Base-by-base conservation (phyloP, 35 echinoderm and acorn worm species). In the Stichopus chloronotus region DNA sequence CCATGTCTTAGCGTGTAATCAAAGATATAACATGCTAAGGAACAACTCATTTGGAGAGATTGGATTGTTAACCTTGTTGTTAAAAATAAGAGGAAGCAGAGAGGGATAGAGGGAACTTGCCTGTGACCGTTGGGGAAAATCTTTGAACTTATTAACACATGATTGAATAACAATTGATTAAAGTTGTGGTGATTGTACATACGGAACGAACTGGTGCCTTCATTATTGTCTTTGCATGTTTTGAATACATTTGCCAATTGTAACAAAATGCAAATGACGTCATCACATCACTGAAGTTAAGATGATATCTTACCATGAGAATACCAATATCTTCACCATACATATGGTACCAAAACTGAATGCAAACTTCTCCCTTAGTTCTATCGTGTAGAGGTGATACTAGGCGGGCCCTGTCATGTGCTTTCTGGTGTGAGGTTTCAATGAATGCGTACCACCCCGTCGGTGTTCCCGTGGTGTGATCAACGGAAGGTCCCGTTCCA, bases 371-470 rank as follows among this genome's bases (percentile, higher is more conserved):
- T 17, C 24, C 19, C 11, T 57, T 91, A 22, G 61, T 57, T 52
- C 84, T 24, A 0, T 25, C 57, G 20, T 86, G 88, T 86, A 88
- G 57, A 20, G 90, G 52, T 19, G 93, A 94, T 14, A 90, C 90
- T 8, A 95, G 63, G 21, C 94, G 5, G 1, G 94, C 94, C 65
- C 90, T 52, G 8, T 74, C 72, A 0, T 90, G 90, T 20, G 76
- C 24, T 4, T 19, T 17, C 17, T 81, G 56, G 24, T 63, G n/a
- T 53, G 94, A 92, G 55, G 90, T 80, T 23, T 95, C 94, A 6
- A 95, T 95, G 72, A 69, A 95, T 90, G 92, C 88, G 76, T 95
- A 94, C 93, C 93, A 94, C n/a, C 91, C 91, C 82, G 91, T 60
- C 24, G 56, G 53, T 14, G 91, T 83, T 59, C 79, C 79, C 19